Evolutionary conservation across 2,113 vertebrate genomes (phyloP).

Genomic region (Hymenochirus boettgeri): DNA sequence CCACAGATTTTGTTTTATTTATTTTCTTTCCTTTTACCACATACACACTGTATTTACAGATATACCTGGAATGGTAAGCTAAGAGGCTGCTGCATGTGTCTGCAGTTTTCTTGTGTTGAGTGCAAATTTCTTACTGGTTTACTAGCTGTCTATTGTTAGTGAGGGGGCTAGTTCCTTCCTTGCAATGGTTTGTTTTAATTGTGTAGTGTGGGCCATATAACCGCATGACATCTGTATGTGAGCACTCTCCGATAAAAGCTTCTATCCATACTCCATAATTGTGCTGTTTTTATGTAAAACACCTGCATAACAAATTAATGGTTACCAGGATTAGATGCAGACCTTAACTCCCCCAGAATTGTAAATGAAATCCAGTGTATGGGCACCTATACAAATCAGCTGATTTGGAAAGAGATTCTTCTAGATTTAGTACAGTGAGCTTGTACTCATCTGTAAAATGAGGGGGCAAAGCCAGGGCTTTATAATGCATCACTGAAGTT

Average conservation of each 20-base stretch:
- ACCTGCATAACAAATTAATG: no score
- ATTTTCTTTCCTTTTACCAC: slow-evolving; percentile 14
- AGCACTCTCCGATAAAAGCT: background rate
- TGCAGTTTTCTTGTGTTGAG: slow-evolving; percentile 15
- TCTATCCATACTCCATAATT: no score
- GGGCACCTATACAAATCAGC: no score
- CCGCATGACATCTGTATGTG: slow-evolving; percentile 46
- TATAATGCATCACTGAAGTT: no score
- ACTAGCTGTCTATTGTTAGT: background rate
- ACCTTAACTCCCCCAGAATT: no score
- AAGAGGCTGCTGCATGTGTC: slow-evolving; percentile 27
- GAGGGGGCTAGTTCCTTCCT: background rate
- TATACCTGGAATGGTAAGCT: slow-evolving; percentile 35
- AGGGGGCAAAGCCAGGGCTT: no score
- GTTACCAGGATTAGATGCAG: no score
- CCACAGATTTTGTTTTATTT: background rate
- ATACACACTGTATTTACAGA: slow-evolving; percentile 18
- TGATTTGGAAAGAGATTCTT: no score
- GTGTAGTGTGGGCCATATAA: background rate
- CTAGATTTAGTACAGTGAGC: no score
- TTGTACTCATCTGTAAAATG: no score
- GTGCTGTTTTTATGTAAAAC: no score
- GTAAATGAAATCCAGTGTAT: no score
- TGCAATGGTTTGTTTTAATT: background rate
- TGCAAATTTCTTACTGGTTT: background rate